Percentiles rank a stretch among this genome's conserved stretches.
Evolutionary conservation across 92 coral and sea anemone genomes (phyloP).

Genomic region (Epizoanthus illoricatus): DNA sequence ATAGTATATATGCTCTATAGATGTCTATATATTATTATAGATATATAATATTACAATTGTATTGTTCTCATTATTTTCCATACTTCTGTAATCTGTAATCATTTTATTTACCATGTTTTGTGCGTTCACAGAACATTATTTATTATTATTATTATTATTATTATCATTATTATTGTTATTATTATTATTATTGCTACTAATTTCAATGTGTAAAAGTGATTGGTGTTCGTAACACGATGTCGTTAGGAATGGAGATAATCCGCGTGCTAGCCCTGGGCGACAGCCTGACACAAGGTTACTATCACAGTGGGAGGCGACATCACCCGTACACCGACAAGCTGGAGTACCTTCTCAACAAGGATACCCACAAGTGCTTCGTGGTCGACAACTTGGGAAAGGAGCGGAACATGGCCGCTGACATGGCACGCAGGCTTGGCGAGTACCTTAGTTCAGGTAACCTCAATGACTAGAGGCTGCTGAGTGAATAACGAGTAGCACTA

Average conservation of each 20-base stretch:
- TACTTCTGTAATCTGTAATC: too few species aligned
- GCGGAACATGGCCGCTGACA: constrained; percentile 76
- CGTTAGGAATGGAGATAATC: constrained; percentile 70
- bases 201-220: neutral
- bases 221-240: neutral
- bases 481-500: too few species aligned
- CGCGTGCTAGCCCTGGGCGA: constrained; percentile 89
- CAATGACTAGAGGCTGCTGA: neutral
- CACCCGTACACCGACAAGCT: constrained; percentile 85
- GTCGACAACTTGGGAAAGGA: constrained; percentile 77
- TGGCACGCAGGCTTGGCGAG: constrained; percentile 63
- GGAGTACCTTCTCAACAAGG: constrained; percentile 81
- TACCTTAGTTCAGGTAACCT: constrained; percentile 43
- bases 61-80: too few species aligned
- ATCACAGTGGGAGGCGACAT: constrained; percentile 61
- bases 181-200: neutral
- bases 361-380: constrained; percentile 76
- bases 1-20: too few species aligned
- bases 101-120: too few species aligned
- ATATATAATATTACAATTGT: too few species aligned
- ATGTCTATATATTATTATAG: too few species aligned
- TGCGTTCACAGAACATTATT: too few species aligned
- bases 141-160: neutral
- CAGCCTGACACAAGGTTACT: constrained; percentile 87
- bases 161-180: neutral